Conservation (phyloP, 2,113 vertebrate genomes). For the Xiphophorus maculatus region DNA sequence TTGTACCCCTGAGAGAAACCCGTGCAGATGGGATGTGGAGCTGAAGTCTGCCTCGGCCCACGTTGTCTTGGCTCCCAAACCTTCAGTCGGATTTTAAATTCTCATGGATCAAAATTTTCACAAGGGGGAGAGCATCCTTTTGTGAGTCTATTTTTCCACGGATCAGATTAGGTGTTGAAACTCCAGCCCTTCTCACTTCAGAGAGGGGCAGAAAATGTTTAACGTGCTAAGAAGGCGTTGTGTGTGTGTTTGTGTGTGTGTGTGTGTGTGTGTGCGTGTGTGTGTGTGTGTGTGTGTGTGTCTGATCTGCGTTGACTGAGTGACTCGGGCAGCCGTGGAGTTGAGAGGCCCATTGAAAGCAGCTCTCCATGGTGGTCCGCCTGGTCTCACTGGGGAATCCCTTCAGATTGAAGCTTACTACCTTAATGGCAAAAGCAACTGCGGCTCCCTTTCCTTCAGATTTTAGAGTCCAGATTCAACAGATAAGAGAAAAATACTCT, state of each 20-base stretch:
- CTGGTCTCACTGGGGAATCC: conserved; percentile 74
- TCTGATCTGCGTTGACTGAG: conserved; percentile 68
- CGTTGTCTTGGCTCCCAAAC: conserved; percentile 13
- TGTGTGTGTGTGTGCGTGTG: not conserved
- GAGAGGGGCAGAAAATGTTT: conserved; percentile 46
- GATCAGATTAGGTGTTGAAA: conserved; percentile 69
- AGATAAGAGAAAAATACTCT: conserved; percentile 32
- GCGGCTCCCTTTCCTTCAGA: conserved; percentile 25
- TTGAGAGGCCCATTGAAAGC: conserved; percentile 70
- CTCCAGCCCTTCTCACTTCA: conserved; percentile 51
- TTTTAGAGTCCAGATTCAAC: conserved; percentile 12
- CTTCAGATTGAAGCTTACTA: conserved; percentile 65
- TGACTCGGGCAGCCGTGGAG: conserved; percentile 73
- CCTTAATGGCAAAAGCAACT: conserved; percentile 65
- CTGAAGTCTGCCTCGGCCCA: not conserved
- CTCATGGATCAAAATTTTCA: conserved; percentile 37
- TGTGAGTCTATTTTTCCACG: conserved; percentile 70
- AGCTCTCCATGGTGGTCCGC: conserved; percentile 75
- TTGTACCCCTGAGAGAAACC: conserved; percentile 35
- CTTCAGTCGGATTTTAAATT: conserved; percentile 15
- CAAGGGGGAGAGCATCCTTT: conserved; percentile 40
- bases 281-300: conserved; percentile 9
- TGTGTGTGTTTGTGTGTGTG: conserved; percentile 2
- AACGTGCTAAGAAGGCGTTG: conserved; percentile 9
- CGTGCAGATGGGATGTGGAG: conserved; percentile 27